Base-by-base conservation (phyloP, 2,888 invertebrate genomes). In the Unio delphinus region DNA sequence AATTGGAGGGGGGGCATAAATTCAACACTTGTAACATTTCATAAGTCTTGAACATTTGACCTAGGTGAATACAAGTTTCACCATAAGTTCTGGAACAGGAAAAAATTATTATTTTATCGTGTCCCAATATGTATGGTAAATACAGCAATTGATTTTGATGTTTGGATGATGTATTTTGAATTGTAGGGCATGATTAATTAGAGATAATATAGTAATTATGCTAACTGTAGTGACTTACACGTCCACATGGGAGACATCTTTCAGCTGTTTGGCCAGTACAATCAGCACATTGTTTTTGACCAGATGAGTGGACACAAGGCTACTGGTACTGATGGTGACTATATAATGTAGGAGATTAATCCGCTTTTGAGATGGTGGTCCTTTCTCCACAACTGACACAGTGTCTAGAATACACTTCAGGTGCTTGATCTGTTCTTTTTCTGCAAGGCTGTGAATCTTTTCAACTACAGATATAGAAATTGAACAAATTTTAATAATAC, bases 311-410 rank as follows among this genome's bases (percentile, higher is more conserved):
- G 87, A 81, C 4, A 85, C 80, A 20, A 68, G 67, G 4, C 74
- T 62, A 61, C 80, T 79, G 58, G 78, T 72, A 30, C 86, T 81
- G 23, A 89, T 68, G 45, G 78, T 76, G 6, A 82, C 84, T 26
- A 85, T 69, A 69, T 89, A 90, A 71, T 88, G 85, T 8, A 89
- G 77, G 7, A 89, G 78, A 76, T 90, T 87, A 18, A 88, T 80
- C 0, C 88, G 78, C 65, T 86, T 86, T 84, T 89, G 89, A 18
- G 89, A 86, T 1, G 89, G 86, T 0, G 89, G 89, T 0, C 89
- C 89, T 67, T 87, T 88, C 77, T 90, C 89, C 26, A 74, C 69
- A 6, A 69, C 71, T 15, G 71, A 75, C 20, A 88, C 67, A 55
- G 74, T 77, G 62, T 89, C 88, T 8, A 82, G 57, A 18, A 89